Conservation (phyloP, 2,113 vertebrate genomes). For the Taxidea taxus region DNA sequence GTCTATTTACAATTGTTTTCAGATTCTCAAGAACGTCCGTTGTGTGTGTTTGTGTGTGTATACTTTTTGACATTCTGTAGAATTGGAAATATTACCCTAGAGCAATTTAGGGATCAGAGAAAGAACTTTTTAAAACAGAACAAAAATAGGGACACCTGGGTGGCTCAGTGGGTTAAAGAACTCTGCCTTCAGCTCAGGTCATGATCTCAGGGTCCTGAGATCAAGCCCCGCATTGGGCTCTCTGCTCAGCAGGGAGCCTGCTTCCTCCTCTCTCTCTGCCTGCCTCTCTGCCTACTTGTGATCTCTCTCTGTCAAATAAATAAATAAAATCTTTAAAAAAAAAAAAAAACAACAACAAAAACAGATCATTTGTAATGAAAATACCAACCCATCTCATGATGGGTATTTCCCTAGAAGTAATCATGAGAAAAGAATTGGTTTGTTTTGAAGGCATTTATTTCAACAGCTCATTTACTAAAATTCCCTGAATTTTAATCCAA, state of each 20-base stretch:
- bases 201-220: no score
- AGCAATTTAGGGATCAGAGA: constrained; percentile 59
- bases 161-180: no score
- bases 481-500: constrained; percentile 47
- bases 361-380: background rate
- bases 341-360: no score
- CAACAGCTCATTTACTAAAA: constrained; percentile 54
- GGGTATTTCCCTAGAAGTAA: constrained; percentile 51
- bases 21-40: constrained; percentile 52
- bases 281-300: no score
- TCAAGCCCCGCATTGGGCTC: no score
- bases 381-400: background rate
- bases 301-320: no score
- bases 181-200: no score
- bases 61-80: constrained; percentile 64
- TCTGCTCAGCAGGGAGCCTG: no score
- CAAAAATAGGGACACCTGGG: no score
- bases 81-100: constrained; percentile 73
- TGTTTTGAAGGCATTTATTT: constrained; percentile 45
- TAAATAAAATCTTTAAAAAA: no score
- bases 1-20: constrained; percentile 57
- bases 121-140: constrained; percentile 23
- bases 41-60: background rate
- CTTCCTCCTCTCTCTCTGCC: no score
- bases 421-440: constrained; percentile 34